A percentile compares a stretch with the other conserved stretches of the same genome.
These are phyloP conservation scores for Gallinago solitaria DNA, from an alignment of 2,797 vertebrate genomes.

Conservation along the genomic window DNA sequence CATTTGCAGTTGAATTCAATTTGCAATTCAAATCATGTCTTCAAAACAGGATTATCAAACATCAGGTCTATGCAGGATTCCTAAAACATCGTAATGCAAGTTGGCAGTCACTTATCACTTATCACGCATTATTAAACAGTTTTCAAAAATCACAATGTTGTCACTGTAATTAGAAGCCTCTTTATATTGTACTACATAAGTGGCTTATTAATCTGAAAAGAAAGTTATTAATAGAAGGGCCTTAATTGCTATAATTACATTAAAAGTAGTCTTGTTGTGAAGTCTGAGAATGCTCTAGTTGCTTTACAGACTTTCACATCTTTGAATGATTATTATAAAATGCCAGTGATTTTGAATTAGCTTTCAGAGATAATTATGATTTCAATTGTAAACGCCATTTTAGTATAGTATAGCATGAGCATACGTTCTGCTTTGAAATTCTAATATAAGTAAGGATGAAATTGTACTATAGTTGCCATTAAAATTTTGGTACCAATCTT, in stretches of 20 bases:
- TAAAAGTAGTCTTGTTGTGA: constrained; percentile 32
- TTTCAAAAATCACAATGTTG: constrained; percentile 56
- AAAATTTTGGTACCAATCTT: neutral
- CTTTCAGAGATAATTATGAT: constrained; percentile 11
- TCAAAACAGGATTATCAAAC: constrained; percentile 48
- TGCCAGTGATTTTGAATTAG: constrained; percentile 33
- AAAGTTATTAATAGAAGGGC: constrained; percentile 34
- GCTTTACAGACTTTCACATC: neutral
- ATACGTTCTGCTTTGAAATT: constrained; percentile 18
- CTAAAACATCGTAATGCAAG: constrained; percentile 43
- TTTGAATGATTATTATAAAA: constrained; percentile 20
- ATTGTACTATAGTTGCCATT: neutral
- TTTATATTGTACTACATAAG: constrained; percentile 29
- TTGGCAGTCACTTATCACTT: constrained; percentile 44
- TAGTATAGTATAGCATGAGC: neutral
- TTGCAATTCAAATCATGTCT: constrained; percentile 44
- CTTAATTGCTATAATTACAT: constrained; percentile 57
- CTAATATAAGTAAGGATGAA: neutral
- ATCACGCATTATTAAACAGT: constrained; percentile 31
- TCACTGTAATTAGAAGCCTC: constrained; percentile 48
- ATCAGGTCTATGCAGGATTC: constrained; percentile 23
- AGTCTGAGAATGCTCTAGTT: neutral
- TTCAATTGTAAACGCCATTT: neutral
- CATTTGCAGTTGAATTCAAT: constrained; percentile 20
- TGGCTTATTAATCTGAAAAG: constrained; percentile 48